These are phyloP conservation scores for Ectobius pallidus DNA, from an alignment of 2,888 invertebrate species.

Conservation along the genomic window DNA sequence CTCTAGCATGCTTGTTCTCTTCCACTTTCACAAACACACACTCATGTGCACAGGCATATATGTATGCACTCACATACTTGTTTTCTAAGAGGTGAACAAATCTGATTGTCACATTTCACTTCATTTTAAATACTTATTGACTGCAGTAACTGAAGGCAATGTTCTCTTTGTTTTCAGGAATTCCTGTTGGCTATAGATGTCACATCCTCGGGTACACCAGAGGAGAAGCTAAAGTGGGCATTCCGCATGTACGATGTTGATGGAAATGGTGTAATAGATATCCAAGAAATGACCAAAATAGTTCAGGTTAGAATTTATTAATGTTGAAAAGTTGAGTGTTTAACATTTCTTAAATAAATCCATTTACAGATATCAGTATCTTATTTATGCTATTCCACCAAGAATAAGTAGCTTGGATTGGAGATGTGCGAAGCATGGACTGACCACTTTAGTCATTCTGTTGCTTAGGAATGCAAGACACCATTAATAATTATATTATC, in stretches of 20 bases:
- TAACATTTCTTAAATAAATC: neutral
- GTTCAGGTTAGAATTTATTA: conserved; percentile 80
- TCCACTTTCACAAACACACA: no score
- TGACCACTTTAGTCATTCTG: no score
- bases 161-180: conserved; percentile 80
- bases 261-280: conserved; percentile 96
- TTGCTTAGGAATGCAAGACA: no score
- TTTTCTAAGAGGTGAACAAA: no score
- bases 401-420: neutral
- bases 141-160: no score
- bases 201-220: conserved; percentile 95
- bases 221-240: conserved; percentile 98
- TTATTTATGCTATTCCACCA: neutral
- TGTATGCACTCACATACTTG: no score
- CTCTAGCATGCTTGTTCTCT: no score
- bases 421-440: no score
- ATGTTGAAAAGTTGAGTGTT: neutral
- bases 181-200: conserved; percentile 97
- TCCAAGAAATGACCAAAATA: conserved; percentile 99
- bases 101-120: no score
- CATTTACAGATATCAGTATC: neutral
- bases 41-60: no score
- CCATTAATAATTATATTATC: no score
- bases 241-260: conserved; percentile 99
- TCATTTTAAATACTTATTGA: no score